phyloP scores from a whole-genome alignment of 2,888 invertebrate species.

The Tipula unca region DNA sequence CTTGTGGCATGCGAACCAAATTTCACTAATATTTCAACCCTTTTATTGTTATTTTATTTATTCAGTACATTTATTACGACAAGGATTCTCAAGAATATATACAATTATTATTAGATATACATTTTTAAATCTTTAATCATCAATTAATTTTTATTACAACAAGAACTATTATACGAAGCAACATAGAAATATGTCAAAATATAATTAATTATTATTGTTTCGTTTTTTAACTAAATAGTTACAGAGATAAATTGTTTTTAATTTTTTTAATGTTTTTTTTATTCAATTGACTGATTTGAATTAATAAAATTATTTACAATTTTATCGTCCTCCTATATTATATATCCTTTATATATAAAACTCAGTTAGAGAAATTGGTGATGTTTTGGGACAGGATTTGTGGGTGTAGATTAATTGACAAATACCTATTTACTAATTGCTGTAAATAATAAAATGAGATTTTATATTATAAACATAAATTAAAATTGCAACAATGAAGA shows the following conservation, averaged over 20 bases:
- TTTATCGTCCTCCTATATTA: not conserved
- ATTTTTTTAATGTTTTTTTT: not conserved
- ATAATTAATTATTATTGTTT: not conserved
- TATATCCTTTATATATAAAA: not conserved
- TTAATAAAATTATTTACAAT: not conserved
- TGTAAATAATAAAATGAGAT: not conserved
- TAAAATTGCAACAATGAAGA: no score
- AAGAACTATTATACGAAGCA: not conserved
- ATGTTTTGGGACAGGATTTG: not conserved
- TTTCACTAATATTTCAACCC: not conserved
- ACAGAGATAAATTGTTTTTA: not conserved
- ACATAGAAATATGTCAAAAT: not conserved
- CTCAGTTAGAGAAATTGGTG: not conserved
- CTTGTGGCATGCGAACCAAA: not conserved
- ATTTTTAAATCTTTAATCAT: not conserved
- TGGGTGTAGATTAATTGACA: not conserved
- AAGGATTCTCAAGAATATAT: not conserved
- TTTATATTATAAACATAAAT: not conserved
- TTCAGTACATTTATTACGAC: not conserved
- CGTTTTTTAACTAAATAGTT: not conserved
- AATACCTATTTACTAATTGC: not conserved
- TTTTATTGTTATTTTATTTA: not conserved
- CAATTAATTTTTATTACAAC: constrained; percentile 8
- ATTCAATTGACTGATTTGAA: not conserved
- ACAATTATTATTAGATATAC: no score